phyloP scores from a whole-genome alignment of 1,140 invertebrate genomes.

The Portunus trituberculatus region DNA sequence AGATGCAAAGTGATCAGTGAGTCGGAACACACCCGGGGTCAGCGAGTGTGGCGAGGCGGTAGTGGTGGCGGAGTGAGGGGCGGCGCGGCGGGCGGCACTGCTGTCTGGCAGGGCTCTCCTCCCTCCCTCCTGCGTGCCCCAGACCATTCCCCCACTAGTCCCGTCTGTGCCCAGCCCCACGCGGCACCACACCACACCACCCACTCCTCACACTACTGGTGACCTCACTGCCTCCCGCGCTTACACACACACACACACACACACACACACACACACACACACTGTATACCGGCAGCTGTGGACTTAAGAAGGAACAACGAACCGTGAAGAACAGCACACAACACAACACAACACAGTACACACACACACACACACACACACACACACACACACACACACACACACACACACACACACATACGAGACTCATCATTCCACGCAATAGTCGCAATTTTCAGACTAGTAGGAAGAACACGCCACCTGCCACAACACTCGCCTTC shows the following conservation, averaged over 20 bases:
- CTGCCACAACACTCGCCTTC: background rate
- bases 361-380: background rate
- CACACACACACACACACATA: too few relatives aligned
- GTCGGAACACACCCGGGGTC: background rate
- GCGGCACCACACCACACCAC: background rate
- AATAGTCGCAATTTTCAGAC: background rate
- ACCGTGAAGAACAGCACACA: too few relatives aligned
- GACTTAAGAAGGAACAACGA: too few relatives aligned
- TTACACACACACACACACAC: background rate
- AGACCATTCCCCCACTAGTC: background rate
- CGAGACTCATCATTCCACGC: background rate
- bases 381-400: background rate
- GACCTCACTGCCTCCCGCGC: background rate
- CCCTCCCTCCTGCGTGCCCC: background rate
- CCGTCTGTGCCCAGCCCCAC: background rate
- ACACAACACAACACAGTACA: background rate
- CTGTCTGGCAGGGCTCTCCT: background rate
- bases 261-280: too few relatives aligned
- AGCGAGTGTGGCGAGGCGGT: slow-evolving; percentile 6
- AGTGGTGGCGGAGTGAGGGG: background rate
- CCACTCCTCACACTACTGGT: background rate
- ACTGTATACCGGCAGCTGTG: too few relatives aligned
- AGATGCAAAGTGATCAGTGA: background rate
- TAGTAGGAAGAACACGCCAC: background rate
- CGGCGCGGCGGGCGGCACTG: background rate